Evolutionary conservation across 2,113 vertebrate species (phyloP), one percentile per base, ranked within the genome.

Genomic region (Conger conger): DNA sequence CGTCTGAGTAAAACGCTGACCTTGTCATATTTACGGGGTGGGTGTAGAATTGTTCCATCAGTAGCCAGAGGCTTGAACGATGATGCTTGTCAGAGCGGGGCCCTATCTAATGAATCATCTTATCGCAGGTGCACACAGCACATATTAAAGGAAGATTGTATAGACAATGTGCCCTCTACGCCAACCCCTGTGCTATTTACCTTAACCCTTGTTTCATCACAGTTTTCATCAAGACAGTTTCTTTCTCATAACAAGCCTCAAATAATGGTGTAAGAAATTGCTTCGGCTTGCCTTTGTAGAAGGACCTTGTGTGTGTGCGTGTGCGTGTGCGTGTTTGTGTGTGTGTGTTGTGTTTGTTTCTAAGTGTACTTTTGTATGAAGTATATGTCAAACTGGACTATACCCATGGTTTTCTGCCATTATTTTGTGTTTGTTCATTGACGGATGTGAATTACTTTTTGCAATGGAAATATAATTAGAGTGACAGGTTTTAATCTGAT

Each of bases 71-170:
- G 96, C 96, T 97, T 99, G 98, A 99, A 99, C 95, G 96, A 99
- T 99, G 97, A 95, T 91, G 94, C 97, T 98, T 99, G 98, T 99
- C 98, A 98, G 95, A 95, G 94, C 94, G 90, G 93, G 91, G 93
- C 95, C 93, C 95, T 95, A 95, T 97, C 97, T 97, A 98, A 99
- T 99, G 97, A 99, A 99, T 99, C 97, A 99, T 98, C 97, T 98
- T 97, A 98, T 98, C 97, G 95, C 96, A 97, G 96, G 96, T 96
- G 96, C 96, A 96, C 96, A 97, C 95, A 89, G 94, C 96, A 96
- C 96, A 96, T 96, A 98, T 97, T 98, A 97, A 96, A 97, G 95
- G 94, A 96, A 95, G 95, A 96, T 94, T 96, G 95, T 96, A 91
- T 96, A 95, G 96, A 95, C 96, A 95, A 93, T 91, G 91, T 96